A percentile compares a stretch with the other conserved stretches of the same genome.
Conservation (phyloP, 2,113 vertebrate genomes). For the Panurus biarmicus region DNA sequence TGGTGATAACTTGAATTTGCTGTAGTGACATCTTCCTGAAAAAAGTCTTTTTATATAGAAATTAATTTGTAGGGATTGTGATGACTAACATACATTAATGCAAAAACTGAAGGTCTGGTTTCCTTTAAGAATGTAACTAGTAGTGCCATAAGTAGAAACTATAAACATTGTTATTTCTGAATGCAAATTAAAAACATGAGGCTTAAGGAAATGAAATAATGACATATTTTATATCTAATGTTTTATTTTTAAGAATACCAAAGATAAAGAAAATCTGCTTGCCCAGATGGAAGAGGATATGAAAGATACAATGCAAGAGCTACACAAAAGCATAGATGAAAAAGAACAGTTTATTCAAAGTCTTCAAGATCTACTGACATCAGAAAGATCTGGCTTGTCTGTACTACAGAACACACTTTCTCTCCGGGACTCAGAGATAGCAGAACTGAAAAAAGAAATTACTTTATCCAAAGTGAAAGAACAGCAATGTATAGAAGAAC, state of each 20-base stretch:
- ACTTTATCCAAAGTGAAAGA: background rate
- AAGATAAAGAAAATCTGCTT: conserved; percentile 54
- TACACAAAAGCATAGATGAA: background rate
- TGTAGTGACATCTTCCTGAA: background rate
- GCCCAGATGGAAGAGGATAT: conserved; percentile 37
- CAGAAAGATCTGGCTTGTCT: background rate
- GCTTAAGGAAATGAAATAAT: background rate
- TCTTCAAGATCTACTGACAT: background rate
- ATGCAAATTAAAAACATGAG: background rate
- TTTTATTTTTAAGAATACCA: conserved; percentile 58
- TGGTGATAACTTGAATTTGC: background rate
- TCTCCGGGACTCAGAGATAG: conserved; percentile 25
- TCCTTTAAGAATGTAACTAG: background rate
- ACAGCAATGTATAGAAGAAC: background rate
- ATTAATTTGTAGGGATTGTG: background rate
- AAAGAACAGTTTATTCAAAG: conserved; percentile 28
- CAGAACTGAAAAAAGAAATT: conserved; percentile 25
- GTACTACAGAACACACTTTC: conserved; percentile 29
- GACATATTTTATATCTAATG: background rate
- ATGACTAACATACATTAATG: background rate
- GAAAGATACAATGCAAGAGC: conserved; percentile 26
- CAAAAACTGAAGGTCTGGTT: background rate
- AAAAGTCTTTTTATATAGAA: background rate
- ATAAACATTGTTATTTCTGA: background rate
- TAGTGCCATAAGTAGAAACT: background rate